Percentiles rank a stretch among this genome's conserved stretches.
Conservation (phyloP, 2,113 vertebrate species). For the Gopherus flavomarginatus region DNA sequence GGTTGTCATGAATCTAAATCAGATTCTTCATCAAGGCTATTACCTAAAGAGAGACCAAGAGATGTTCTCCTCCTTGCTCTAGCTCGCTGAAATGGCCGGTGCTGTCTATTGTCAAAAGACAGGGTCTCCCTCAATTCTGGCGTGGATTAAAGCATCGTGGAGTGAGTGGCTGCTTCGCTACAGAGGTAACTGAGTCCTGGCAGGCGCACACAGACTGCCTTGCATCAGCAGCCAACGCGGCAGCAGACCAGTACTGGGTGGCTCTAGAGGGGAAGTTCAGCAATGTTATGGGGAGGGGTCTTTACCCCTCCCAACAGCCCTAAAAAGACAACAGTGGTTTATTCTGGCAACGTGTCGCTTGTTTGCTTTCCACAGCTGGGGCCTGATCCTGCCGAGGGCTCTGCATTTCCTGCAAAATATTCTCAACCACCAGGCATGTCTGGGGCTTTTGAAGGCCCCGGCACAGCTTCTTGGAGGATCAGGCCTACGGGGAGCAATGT, state of each 20-base stretch:
- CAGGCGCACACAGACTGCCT: not conserved
- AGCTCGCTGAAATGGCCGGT: not conserved
- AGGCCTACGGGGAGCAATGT: not conserved
- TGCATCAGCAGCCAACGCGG: not conserved
- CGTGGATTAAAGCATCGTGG: not conserved
- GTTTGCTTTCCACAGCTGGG: not conserved
- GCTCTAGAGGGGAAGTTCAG: not conserved
- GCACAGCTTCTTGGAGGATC: not conserved
- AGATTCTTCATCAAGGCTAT: not conserved
- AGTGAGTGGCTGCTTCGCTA: not conserved
- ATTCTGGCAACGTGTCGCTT: not conserved
- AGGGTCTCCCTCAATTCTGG: not conserved
- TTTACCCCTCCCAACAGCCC: not conserved
- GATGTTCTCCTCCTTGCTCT: not conserved
- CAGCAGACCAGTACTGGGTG: not conserved
- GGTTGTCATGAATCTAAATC: not conserved
- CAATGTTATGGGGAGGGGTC: not conserved
- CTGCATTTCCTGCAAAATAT: too few relatives aligned
- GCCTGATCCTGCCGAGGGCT: not conserved
- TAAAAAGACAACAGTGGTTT: not conserved
- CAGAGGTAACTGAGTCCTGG: not conserved
- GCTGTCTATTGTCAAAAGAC: not conserved
- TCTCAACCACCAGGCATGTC: too few relatives aligned
- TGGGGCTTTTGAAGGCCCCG: too few relatives aligned
- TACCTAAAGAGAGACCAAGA: not conserved